Percentiles rank a stretch among this genome's conserved stretches.
phyloP scores from a whole-genome alignment of 1,140 invertebrate species.

The Riptortus pedestris region DNA sequence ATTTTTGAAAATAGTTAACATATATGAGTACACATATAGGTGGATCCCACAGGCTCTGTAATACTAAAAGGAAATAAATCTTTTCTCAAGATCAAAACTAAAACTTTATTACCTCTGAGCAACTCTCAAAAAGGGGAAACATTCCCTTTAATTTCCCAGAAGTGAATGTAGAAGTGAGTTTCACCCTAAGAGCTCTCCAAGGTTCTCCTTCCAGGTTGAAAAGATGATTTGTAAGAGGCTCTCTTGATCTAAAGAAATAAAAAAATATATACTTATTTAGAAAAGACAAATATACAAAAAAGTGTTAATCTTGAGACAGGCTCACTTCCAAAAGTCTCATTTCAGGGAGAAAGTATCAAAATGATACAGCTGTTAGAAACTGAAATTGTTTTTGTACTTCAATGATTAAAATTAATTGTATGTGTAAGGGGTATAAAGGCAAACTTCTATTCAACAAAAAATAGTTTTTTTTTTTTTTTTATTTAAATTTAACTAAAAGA shows the following conservation, averaged over 20 bases:
- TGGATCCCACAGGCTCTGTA: too few relatives aligned
- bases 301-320: slow-evolving; percentile 42
- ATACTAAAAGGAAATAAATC: too few relatives aligned
- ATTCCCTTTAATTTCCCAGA: slow-evolving; percentile 35
- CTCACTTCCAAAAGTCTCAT: slow-evolving; percentile 41
- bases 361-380: too few relatives aligned
- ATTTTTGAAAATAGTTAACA: too few relatives aligned
- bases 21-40: too few relatives aligned
- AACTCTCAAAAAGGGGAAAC: slow-evolving; percentile 34
- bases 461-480: too few relatives aligned
- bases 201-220: slow-evolving; percentile 33
- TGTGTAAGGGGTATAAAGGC: too few relatives aligned
- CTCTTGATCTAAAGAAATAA: slow-evolving; percentile 9
- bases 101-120: slow-evolving; percentile 30
- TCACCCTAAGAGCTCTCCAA: slow-evolving; percentile 48
- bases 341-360: too few relatives aligned
- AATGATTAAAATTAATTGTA: too few relatives aligned
- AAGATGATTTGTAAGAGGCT: slow-evolving; percentile 31
- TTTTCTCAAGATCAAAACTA: background rate
- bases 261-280: slow-evolving; percentile 29
- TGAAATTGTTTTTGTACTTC: too few relatives aligned
- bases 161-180: slow-evolving; percentile 52
- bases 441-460: too few relatives aligned
- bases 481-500: too few relatives aligned
- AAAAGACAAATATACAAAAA: slow-evolving; percentile 41